Base-by-base conservation (phyloP, 2,888 invertebrate genomes). In the Rhingia campestris region DNA sequence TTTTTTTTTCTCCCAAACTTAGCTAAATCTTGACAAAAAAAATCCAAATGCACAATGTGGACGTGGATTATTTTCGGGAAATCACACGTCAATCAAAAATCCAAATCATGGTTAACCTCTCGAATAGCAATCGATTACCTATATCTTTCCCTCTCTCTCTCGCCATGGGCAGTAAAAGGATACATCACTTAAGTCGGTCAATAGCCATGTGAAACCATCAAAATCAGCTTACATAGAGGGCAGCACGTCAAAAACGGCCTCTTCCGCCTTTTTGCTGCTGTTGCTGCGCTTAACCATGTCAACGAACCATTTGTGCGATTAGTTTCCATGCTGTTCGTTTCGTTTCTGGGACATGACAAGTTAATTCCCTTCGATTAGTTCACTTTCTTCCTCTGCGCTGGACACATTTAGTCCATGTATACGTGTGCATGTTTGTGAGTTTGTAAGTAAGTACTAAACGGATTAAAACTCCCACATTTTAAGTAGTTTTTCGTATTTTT, bases 291-390 rank as follows among this genome's bases (percentile, higher is more conserved):
- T 69, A 69, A 79, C 49, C 84, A 70, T 80, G 84, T 80, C 80
- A 84, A 80, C 61, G 80, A 84, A 84, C 84, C 74, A 70, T 81
- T 76, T 81, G 81, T 66, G 81, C 66, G 81, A 79, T 74, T 74
- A 69, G 64, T 45, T 84, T 79, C 64, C 69, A 74, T 73, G 53
- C 59, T 75, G 49, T 35, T 64, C 43, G 56, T 33, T 49, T 45
- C 35, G 39, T 69, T 80, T 74, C 84, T 80, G 80, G 74, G 74
- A 79, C 84, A 84, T 70, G 75, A 80, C 84, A 84, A 84, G 74
- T 84, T 84, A 84, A 84, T 84, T 75, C 84, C 80, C 75, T 79
- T 84, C 84, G 84, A 84, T 80, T 66, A 79, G 80, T 84, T 84
- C 59, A 70, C 61, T 61, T 84, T 74, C 79, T 66, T 84, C 84